Percentiles rank a stretch among this genome's conserved stretches.
Evolutionary conservation across 2,888 invertebrate species (phyloP).

Genomic region (Lasius fuliginosus): DNA sequence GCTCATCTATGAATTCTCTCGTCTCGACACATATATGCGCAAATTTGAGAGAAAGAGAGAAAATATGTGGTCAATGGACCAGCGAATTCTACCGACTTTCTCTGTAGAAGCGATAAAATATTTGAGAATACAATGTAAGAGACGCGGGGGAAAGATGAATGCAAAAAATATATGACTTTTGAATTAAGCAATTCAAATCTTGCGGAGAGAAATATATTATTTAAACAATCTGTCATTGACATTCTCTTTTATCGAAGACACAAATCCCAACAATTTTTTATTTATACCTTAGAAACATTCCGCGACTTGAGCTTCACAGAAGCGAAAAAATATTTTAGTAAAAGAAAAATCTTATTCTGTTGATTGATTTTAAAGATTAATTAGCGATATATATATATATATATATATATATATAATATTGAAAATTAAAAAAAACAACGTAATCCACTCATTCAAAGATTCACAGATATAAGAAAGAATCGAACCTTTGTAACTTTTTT

Average conservation of each 20-base stretch:
- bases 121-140: background rate
- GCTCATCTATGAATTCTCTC: conserved; percentile 10
- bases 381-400: background rate
- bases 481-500: background rate
- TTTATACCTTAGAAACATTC: background rate
- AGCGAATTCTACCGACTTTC: background rate
- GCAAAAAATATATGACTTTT: background rate
- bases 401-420: conserved; percentile 14
- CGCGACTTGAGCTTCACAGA: too few species aligned
- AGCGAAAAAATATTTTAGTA: too few species aligned
- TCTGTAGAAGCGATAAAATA: background rate
- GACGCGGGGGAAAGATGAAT: background rate
- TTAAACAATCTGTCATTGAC: background rate
- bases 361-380: background rate
- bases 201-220: background rate
- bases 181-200: background rate
- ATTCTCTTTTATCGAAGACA: background rate
- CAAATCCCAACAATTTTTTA: background rate
- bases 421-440: conserved; percentile 8
- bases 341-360: too few species aligned
- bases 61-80: background rate
- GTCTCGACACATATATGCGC: background rate
- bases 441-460: background rate
- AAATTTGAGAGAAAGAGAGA: conserved; percentile 4
- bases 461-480: background rate